Evolutionary conservation across 2,113 vertebrate genomes (phyloP).

Genomic region (Galbula dea): DNA sequence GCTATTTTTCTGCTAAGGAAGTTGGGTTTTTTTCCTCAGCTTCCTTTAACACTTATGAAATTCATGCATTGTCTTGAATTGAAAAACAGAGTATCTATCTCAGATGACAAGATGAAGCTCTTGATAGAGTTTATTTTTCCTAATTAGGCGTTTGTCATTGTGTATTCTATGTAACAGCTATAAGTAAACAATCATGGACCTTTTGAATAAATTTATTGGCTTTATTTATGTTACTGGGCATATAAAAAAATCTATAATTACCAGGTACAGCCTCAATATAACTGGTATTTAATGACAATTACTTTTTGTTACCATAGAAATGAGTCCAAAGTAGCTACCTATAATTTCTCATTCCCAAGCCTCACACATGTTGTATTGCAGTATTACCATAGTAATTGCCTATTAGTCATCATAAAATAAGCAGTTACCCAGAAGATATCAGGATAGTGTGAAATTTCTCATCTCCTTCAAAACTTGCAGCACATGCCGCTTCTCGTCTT

Average conservation of each 20-base stretch:
- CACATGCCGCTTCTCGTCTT: not conserved
- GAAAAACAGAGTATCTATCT: slow-evolving; percentile 35
- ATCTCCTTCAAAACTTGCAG: slow-evolving; percentile 63
- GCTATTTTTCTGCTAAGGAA: not conserved
- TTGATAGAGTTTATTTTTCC: slow-evolving; percentile 70
- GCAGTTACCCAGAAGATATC: slow-evolving; percentile 78
- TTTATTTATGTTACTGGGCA: slow-evolving; percentile 81
- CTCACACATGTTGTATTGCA: slow-evolving; percentile 78
- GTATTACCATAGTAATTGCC: slow-evolving; percentile 86
- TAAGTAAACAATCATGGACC: slow-evolving; percentile 76
- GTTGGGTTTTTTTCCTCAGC: not conserved
- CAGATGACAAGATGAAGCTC: slow-evolving; percentile 59
- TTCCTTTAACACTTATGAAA: not conserved
- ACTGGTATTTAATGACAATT: slow-evolving; percentile 84
- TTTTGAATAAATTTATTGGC: slow-evolving; percentile 79
- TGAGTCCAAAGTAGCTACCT: slow-evolving; percentile 79
- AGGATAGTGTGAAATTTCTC: slow-evolving; percentile 76
- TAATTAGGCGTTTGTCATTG: slow-evolving; percentile 76
- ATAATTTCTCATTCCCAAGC: slow-evolving; percentile 80
- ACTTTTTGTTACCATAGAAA: slow-evolving; percentile 87
- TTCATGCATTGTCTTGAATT: not conserved
- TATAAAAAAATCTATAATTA: slow-evolving; percentile 84
- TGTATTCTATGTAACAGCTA: slow-evolving; percentile 60
- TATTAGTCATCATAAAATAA: slow-evolving; percentile 85
- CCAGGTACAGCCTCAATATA: slow-evolving; percentile 75